Percentiles rank a stretch among this genome's conserved stretches.
Conservation (phyloP, 2,113 vertebrate genomes). For the Danionella cerebrum region DNA sequence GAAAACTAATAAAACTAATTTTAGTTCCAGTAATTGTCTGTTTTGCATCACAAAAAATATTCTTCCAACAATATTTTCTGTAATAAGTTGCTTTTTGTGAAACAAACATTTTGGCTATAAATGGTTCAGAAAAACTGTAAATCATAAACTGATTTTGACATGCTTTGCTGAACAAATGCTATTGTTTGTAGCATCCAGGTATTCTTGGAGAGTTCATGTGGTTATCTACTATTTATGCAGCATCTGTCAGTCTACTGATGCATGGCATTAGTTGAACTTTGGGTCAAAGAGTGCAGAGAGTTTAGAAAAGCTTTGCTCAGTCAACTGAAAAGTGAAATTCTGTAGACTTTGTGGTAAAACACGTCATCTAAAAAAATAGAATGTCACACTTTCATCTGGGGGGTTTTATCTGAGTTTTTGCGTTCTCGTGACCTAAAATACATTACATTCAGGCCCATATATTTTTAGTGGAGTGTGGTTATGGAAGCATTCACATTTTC, state of each 20-base stretch:
- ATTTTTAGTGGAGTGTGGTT: background rate
- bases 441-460: no score
- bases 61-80: no score
- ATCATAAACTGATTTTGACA: constrained; percentile 24
- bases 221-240: constrained; percentile 30
- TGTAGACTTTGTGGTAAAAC: constrained; percentile 29
- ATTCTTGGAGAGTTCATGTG: constrained; percentile 23
- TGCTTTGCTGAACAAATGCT: constrained; percentile 23
- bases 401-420: no score
- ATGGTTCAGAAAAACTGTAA: constrained; percentile 16
- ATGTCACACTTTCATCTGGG: background rate
- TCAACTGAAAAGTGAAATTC: constrained; percentile 45
- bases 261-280: constrained; percentile 56
- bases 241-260: constrained; percentile 42
- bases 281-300: constrained; percentile 29
- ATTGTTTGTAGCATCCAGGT: constrained; percentile 38
- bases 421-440: no score
- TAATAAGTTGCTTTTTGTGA: no score
- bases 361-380: background rate
- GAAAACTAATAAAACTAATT: no score
- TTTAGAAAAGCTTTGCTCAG: constrained; percentile 42
- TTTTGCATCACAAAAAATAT: no score
- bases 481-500: background rate
- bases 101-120: no score
- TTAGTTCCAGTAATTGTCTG: no score